phyloP scores from a whole-genome alignment of 2,113 vertebrate species.

The Silurus asotus region DNA sequence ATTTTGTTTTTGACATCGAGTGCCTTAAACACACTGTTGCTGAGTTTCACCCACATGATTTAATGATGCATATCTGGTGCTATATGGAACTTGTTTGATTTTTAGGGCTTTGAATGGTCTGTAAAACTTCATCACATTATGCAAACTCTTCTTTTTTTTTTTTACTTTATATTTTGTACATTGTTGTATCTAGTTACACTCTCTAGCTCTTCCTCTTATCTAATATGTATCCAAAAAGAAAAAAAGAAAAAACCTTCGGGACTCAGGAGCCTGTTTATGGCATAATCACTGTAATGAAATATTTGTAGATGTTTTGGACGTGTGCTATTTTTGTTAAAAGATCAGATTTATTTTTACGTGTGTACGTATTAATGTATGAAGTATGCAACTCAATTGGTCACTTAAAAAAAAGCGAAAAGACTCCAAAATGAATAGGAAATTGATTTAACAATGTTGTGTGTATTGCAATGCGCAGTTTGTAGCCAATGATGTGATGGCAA shows the following conservation, averaged over 20 bases:
- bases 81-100: conserved; percentile 37
- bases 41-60: conserved; percentile 41
- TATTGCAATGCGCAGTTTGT: conserved; percentile 48
- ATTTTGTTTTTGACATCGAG: conserved; percentile 41
- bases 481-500: conserved; percentile 41
- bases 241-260: conserved; percentile 37
- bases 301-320: conserved; percentile 52
- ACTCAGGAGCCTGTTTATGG: conserved; percentile 54
- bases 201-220: conserved; percentile 46
- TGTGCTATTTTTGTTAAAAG: conserved; percentile 60
- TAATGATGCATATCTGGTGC: conserved; percentile 50
- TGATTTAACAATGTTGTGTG: conserved; percentile 32
- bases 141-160: conserved; percentile 39
- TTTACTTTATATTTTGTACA: conserved; percentile 46
- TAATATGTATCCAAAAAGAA: conserved; percentile 16
- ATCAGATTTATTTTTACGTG: conserved; percentile 52
- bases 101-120: conserved; percentile 51
- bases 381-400: conserved; percentile 42
- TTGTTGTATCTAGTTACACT: conserved; percentile 31
- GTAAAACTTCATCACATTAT: conserved; percentile 47
- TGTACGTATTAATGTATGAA: conserved; percentile 38
- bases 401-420: conserved; percentile 26
- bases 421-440: conserved; percentile 21
- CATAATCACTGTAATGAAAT: conserved; percentile 54
- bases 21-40: conserved; percentile 55